A percentile compares a stretch with the other conserved stretches of the same genome.
Evolutionary conservation across 2,113 vertebrate genomes (phyloP).

Genomic region (Tyto alba): DNA sequence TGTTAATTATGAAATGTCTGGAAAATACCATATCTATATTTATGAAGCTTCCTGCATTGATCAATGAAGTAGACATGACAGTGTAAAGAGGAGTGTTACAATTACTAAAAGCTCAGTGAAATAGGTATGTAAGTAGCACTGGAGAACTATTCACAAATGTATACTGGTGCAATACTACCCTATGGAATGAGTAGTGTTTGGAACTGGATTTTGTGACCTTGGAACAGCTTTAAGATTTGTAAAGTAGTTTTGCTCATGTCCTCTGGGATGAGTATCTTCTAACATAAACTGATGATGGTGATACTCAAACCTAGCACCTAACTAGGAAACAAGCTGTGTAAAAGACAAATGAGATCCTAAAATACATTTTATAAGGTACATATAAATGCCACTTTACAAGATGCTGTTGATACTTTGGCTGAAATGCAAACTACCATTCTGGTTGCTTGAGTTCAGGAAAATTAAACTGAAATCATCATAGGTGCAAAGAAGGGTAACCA

Average conservation of each 20-base stretch:
- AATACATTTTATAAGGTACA: neutral
- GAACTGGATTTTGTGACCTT: neutral
- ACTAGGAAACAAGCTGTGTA: neutral
- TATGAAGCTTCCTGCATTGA: conserved; percentile 33
- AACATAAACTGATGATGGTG: neutral
- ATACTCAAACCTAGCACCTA: neutral
- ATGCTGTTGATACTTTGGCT: neutral
- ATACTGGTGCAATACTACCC: neutral
- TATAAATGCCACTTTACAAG: neutral
- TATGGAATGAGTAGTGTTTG: neutral
- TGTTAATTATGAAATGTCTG: conserved; percentile 43
- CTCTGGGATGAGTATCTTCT: neutral
- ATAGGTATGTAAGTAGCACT: neutral
- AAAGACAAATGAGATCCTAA: neutral
- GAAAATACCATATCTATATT: conserved; percentile 45
- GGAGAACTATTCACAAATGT: neutral
- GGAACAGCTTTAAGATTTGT: neutral
- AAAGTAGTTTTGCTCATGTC: neutral
- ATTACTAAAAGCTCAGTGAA: neutral
- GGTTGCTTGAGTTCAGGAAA: neutral
- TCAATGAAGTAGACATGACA: neutral
- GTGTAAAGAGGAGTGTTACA: neutral
- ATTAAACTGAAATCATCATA: neutral
- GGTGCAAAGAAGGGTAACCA: neutral
- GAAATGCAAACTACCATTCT: neutral